Evolutionary conservation across 2,888 invertebrate species (phyloP).

Genomic region (Apocheima hispidaria): DNA sequence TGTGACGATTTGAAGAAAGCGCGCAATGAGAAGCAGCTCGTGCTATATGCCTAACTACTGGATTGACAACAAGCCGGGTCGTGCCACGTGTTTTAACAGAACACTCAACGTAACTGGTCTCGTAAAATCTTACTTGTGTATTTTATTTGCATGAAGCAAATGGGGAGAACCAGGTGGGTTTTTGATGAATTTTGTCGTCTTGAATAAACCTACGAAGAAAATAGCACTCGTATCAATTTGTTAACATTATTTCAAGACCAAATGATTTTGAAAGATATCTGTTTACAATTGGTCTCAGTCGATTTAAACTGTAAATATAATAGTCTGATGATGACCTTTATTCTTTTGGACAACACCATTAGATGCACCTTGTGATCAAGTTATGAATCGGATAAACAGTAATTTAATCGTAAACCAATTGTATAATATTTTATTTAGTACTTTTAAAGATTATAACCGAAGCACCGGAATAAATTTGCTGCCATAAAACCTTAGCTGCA

Average conservation of each 20-base stretch:
- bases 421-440: background rate
- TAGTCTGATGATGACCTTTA: background rate
- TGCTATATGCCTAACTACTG: constrained; percentile 66
- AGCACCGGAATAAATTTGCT: constrained; percentile 10
- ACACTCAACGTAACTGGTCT: constrained; percentile 62
- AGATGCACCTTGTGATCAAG: background rate
- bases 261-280: constrained; percentile 4
- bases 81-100: constrained; percentile 56
- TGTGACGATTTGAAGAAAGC: constrained; percentile 29
- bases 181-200: constrained; percentile 81
- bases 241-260: constrained; percentile 5
- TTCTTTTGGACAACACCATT: background rate
- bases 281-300: background rate
- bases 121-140: constrained; percentile 74
- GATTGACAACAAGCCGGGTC: constrained; percentile 60
- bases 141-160: constrained; percentile 83
- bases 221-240: constrained; percentile 49
- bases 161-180: constrained; percentile 80
- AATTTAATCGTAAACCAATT: background rate
- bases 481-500: constrained; percentile 12
- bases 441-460: background rate
- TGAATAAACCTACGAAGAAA: constrained; percentile 82
- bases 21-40: constrained; percentile 41
- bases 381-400: background rate
- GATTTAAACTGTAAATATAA: background rate